Conservation (phyloP, 2,113 vertebrate species). For the Ovibos moschatus region DNA sequence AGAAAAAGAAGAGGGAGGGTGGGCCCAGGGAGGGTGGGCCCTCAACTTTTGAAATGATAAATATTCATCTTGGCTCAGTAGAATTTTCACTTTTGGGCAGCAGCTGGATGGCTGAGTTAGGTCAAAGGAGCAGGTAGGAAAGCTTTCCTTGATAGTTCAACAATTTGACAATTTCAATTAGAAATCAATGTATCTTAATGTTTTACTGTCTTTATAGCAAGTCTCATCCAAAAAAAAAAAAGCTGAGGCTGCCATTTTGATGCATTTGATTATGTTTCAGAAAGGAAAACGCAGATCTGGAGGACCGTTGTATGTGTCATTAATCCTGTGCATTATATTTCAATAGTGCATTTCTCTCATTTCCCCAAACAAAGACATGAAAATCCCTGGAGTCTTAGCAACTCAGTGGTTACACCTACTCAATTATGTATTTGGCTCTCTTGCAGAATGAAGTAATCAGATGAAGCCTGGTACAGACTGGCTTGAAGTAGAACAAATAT, state of each 20-base stretch:
- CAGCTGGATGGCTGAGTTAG: not conserved
- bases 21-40: accelerated
- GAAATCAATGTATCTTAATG: not conserved
- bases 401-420: slow-evolving; percentile 39
- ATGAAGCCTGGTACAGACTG: slow-evolving; percentile 30
- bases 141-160: not conserved
- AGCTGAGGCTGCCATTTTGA: not conserved
- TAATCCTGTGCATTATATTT: slow-evolving; percentile 22
- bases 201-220: not conserved
- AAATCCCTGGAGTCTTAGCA: slow-evolving; percentile 26
- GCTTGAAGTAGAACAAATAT: slow-evolving; percentile 23
- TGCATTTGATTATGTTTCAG: not conserved
- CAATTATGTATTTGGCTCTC: slow-evolving; percentile 49
- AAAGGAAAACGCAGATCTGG: not conserved
- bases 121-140: not conserved
- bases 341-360: slow-evolving; percentile 29
- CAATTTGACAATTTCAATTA: not conserved
- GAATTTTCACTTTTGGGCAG: not conserved
- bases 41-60: not conserved
- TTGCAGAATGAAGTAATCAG: slow-evolving; percentile 45
- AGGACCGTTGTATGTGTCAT: not conserved
- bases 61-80: not conserved
- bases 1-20: not conserved
- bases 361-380: slow-evolving; percentile 28
- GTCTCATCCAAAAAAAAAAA: not conserved